A percentile compares a stretch with the other conserved stretches of the same genome.
phyloP scores from a whole-genome alignment of 2,888 invertebrate species.

The Agonopterix alstromeriana region DNA sequence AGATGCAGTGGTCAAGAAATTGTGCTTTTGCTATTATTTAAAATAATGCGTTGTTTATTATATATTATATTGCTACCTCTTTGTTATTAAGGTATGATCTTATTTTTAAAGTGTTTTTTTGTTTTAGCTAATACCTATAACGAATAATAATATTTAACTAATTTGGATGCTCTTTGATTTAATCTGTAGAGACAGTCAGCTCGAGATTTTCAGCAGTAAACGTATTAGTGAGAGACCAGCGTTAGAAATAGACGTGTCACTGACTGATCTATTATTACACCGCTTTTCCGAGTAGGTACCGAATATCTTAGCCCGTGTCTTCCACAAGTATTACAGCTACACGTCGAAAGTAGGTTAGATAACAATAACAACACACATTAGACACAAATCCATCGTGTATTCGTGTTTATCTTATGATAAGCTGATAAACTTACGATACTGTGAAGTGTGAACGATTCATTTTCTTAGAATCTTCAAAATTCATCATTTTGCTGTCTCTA shows the following conservation, averaged over 20 bases:
- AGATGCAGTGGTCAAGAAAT: conserved; percentile 43
- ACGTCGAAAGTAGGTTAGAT: conserved; percentile 55
- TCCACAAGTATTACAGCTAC: background rate
- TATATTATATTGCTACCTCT: no score
- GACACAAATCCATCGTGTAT: conserved; percentile 3
- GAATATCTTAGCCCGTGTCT: background rate
- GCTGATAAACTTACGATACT: conserved; percentile 42
- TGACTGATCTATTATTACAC: conserved; percentile 43
- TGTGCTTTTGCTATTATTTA: conserved; percentile 48
- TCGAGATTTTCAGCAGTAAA: no score
- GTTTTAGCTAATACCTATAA: no score
- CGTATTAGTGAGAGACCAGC: background rate
- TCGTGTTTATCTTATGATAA: conserved; percentile 29
- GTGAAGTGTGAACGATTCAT: conserved; percentile 25
- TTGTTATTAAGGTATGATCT: no score
- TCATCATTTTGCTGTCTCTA: conserved; percentile 3
- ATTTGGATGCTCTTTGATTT: no score
- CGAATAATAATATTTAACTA: no score
- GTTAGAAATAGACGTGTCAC: conserved; percentile 49
- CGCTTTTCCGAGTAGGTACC: background rate
- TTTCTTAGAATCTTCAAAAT: conserved; percentile 27
- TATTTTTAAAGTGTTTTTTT: no score
- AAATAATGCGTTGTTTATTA: background rate
- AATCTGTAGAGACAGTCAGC: no score
- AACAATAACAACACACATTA: conserved; percentile 22